A percentile compares a stretch with the other conserved stretches of the same genome.
phyloP scores from a whole-genome alignment of 2,888 invertebrate species.

The Pinctada fucata region DNA sequence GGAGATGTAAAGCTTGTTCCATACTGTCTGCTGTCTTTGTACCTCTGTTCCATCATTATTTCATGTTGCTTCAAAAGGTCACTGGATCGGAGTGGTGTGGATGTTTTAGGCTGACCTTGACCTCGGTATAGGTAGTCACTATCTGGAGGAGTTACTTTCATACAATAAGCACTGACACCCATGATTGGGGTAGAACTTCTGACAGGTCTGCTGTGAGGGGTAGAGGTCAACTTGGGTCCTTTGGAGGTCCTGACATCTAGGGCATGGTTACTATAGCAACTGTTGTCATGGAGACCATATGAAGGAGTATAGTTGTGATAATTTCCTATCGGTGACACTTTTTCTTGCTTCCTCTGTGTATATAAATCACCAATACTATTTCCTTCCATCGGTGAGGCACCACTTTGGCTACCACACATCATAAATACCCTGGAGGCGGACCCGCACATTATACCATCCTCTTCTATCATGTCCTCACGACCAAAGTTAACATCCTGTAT shows the following conservation, averaged over 20 bases:
- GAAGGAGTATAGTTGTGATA: no score
- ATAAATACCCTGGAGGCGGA: conserved; percentile 18
- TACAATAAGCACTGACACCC: neutral
- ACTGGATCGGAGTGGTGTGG: neutral
- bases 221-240: conserved; percentile 9
- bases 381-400: neutral
- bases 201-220: conserved; percentile 10
- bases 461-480: conserved; percentile 10
- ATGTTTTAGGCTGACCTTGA: neutral
- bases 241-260: neutral
- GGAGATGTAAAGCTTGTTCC: neutral
- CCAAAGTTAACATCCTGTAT: conserved; percentile 18
- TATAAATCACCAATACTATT: neutral
- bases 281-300: neutral
- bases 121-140: neutral
- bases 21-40: neutral
- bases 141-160: neutral
- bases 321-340: neutral
- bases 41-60: neutral
- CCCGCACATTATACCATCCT: conserved; percentile 19
- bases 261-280: neutral
- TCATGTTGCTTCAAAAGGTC: neutral
- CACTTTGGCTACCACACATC: neutral
- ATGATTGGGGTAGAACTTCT: conserved; percentile 11
- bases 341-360: neutral